Conservation (phyloP, 2,888 invertebrate species). For the Toxonevra muliebris region DNA sequence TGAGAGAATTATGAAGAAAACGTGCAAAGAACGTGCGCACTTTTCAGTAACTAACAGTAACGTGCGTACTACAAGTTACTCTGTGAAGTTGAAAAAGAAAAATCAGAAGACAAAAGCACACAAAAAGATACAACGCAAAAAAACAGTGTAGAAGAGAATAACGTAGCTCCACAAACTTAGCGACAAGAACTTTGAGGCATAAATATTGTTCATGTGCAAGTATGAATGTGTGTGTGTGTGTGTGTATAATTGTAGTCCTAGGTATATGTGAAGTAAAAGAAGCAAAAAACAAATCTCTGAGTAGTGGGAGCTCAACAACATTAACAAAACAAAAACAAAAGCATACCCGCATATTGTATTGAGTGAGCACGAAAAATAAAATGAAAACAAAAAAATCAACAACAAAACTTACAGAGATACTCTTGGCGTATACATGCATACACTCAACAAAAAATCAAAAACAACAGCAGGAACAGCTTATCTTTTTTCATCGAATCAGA, state of each 20-base stretch:
- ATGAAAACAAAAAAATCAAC: constrained; percentile 12
- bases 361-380: constrained; percentile 16
- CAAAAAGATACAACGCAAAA: constrained; percentile 20
- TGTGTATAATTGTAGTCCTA: constrained; percentile 5
- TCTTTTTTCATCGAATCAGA: no score
- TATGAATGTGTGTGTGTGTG: constrained; percentile 1
- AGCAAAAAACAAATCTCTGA: background rate
- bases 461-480: no score
- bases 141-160: constrained; percentile 4
- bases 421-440: background rate
- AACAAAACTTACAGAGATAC: background rate
- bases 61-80: constrained; percentile 49
- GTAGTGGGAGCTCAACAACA: background rate
- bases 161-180: background rate
- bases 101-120: constrained; percentile 12
- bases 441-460: no score
- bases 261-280: constrained; percentile 6
- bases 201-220: background rate
- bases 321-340: background rate
- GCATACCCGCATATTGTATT: constrained; percentile 7
- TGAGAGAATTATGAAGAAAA: constrained; percentile 36
- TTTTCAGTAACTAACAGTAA: constrained; percentile 55
- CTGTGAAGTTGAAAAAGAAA: constrained; percentile 10
- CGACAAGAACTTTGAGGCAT: background rate
- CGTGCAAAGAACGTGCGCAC: constrained; percentile 44